These are phyloP conservation scores for Capra hircus DNA, from an alignment of 2,113 vertebrate species.

Conservation along the genomic window DNA sequence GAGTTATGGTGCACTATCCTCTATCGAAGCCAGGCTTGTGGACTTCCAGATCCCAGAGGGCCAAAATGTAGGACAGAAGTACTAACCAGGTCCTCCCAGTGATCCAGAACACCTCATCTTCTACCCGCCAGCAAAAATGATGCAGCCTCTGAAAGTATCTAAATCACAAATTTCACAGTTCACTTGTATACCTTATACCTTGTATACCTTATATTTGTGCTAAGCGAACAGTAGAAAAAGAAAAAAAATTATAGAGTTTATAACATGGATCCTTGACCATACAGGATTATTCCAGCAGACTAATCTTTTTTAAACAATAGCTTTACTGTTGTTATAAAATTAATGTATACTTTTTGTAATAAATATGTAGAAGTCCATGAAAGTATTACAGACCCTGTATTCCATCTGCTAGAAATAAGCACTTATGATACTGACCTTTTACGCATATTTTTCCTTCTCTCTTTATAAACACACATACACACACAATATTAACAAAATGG, in stretches of 20 bases:
- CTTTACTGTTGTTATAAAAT: background rate
- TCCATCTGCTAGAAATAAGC: background rate
- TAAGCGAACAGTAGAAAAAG: background rate
- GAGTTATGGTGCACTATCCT: background rate
- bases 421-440: background rate
- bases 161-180: background rate
- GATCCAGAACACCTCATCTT: background rate
- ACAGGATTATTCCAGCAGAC: background rate
- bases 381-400: background rate
- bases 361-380: background rate
- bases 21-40: background rate
- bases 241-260: background rate
- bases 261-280: background rate
- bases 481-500: background rate
- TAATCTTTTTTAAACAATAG: background rate
- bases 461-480: background rate
- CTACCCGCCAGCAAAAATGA: background rate
- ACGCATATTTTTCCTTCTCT: background rate
- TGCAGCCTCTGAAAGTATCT: background rate
- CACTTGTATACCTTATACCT: background rate
- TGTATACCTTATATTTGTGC: background rate
- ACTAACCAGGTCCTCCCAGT: background rate
- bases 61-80: background rate
- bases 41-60: background rate
- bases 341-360: background rate